Conservation (phyloP, 2,888 invertebrate genomes). For the Tenthredo distinguenda region DNA sequence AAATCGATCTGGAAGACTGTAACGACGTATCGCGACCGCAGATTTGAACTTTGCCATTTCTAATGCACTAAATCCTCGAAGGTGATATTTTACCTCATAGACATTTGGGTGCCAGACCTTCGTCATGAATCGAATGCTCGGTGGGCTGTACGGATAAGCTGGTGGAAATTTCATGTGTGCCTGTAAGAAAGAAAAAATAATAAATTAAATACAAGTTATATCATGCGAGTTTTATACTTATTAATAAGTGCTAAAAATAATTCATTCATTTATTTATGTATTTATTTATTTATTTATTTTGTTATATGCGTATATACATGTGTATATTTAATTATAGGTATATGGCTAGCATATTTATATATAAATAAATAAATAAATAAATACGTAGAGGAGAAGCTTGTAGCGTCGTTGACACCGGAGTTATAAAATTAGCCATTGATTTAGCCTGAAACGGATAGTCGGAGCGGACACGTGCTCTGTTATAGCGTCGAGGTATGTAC, state of each 20-base stretch:
- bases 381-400: not conserved
- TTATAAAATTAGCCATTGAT: slow-evolving; percentile 34
- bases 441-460: not conserved
- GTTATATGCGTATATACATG: not conserved
- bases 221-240: not conserved
- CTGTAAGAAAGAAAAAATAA: slow-evolving; percentile 81
- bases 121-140: slow-evolving; percentile 97
- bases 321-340: not conserved
- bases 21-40: too few relatives aligned
- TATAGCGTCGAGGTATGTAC: not conserved
- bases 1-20: too few relatives aligned
- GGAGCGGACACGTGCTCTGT: not conserved
- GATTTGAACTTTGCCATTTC: too few relatives aligned
- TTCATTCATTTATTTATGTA: not conserved
- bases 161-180: slow-evolving; percentile 99
- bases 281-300: not conserved
- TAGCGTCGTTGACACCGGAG: slow-evolving; percentile 3
- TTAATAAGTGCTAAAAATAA: not conserved
- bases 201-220: not conserved
- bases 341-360: too few relatives aligned
- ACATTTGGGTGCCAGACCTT: slow-evolving; percentile 99
- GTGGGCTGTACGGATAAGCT: slow-evolving; percentile 99
- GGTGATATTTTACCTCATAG: slow-evolving; percentile 88
- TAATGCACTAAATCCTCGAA: not conserved
- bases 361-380: not conserved